Evolutionary conservation across 35 echinoderm and acorn worm species (phyloP).

Genomic region (Acanthaster planci): DNA sequence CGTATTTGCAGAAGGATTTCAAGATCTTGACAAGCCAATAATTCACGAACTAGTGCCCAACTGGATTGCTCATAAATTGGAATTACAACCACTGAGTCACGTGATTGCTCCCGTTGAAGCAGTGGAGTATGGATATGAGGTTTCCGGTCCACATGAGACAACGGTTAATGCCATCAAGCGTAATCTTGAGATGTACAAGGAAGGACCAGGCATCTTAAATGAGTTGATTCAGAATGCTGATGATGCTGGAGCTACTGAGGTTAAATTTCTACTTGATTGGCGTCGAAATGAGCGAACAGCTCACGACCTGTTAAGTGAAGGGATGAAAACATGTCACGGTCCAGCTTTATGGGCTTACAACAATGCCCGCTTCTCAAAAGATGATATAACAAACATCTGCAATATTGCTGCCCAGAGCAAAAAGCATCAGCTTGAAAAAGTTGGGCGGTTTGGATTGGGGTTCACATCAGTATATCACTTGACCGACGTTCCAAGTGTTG

Average conservation of each 20-base stretch:
- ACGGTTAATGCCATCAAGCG: constrained; percentile 34
- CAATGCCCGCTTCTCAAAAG: constrained; percentile 63
- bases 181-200: constrained; percentile 38
- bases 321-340: constrained; percentile 78
- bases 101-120: neutral
- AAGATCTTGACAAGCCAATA: neutral
- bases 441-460: constrained; percentile 85
- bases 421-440: constrained; percentile 50
- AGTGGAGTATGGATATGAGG: constrained; percentile 15
- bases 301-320: constrained; percentile 38
- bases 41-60: constrained; percentile 43
- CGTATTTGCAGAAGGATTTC: neutral
- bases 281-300: constrained; percentile 28
- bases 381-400: constrained; percentile 75
- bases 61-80: constrained; percentile 14
- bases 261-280: constrained; percentile 68
- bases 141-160: constrained; percentile 42
- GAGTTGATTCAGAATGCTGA: constrained; percentile 87
- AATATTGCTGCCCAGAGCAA: constrained; percentile 64
- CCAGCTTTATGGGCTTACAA: constrained; percentile 90
- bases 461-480: constrained; percentile 92
- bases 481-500: constrained; percentile 83
- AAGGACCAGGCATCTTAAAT: constrained; percentile 39
- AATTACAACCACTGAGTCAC: constrained; percentile 38
- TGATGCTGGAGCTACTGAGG: constrained; percentile 73